Percentiles rank a stretch among this genome's conserved stretches.
Evolutionary conservation across 2,113 vertebrate genomes (phyloP).

Genomic region (Pavo muticus): DNA sequence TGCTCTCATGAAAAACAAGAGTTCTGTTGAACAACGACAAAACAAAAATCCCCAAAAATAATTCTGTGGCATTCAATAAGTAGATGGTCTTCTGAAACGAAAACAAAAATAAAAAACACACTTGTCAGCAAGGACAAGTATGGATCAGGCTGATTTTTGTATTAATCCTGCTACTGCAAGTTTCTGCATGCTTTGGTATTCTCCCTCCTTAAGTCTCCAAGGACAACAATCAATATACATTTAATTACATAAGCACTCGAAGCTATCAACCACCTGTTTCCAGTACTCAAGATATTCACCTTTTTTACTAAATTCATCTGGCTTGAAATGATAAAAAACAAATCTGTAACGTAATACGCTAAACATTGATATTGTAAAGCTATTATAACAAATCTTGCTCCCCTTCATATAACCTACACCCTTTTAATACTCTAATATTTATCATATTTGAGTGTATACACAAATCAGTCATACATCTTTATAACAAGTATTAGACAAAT

Average conservation of each 20-base stretch:
- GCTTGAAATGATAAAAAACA: slow-evolving; percentile 30
- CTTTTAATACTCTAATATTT: neutral
- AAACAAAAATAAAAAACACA: slow-evolving; percentile 55
- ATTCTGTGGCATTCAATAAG: neutral
- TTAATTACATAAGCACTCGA: slow-evolving; percentile 63
- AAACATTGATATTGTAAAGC: slow-evolving; percentile 23
- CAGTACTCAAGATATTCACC: slow-evolving; percentile 54
- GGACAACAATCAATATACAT: slow-evolving; percentile 67
- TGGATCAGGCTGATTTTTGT: slow-evolving; percentile 54
- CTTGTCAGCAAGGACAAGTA: slow-evolving; percentile 32
- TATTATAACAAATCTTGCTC: neutral
- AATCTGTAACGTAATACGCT: slow-evolving; percentile 13
- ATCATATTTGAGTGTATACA: neutral
- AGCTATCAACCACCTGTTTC: slow-evolving; percentile 73
- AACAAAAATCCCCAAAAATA: neutral
- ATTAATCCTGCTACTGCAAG: slow-evolving; percentile 69
- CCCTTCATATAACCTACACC: neutral
- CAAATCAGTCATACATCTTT: no score
- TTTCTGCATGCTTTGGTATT: slow-evolving; percentile 56
- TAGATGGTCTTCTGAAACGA: slow-evolving; percentile 44
- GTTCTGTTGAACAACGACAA: neutral
- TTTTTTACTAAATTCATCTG: slow-evolving; percentile 57
- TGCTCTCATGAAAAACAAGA: neutral
- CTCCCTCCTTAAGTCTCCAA: slow-evolving; percentile 43
- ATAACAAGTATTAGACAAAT: neutral